A percentile compares a stretch with the other conserved stretches of the same genome.
phyloP scores from a whole-genome alignment of 2,113 vertebrate species.

The Gobiocypris rarus region DNA sequence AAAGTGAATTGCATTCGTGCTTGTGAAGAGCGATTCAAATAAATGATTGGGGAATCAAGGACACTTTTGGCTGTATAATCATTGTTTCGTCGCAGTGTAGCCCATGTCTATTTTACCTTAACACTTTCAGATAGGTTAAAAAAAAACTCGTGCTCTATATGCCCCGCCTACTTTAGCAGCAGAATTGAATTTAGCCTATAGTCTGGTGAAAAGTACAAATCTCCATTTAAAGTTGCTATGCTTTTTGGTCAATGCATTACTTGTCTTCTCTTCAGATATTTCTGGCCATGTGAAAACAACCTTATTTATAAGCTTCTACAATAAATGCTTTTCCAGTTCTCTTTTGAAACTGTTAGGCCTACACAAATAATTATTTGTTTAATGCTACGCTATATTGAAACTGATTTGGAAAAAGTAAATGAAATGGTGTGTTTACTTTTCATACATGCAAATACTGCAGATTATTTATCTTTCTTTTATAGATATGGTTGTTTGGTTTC shows the following conservation, averaged over 20 bases:
- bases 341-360: conserved; percentile 63
- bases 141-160: neutral
- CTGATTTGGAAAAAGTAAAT: neutral
- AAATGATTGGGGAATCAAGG: neutral
- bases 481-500: neutral
- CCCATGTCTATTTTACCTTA: neutral
- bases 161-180: neutral
- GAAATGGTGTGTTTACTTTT: neutral
- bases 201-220: neutral
- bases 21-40: neutral
- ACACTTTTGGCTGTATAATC: neutral
- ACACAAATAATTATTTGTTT: conserved; percentile 65
- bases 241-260: neutral
- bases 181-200: neutral
- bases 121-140: neutral
- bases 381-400: conserved; percentile 42
- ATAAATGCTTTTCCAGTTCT: conserved; percentile 50
- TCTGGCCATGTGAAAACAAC: neutral
- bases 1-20: neutral
- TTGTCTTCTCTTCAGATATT: neutral
- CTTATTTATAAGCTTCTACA: neutral
- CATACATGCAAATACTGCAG: neutral
- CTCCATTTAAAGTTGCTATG: neutral
- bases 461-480: neutral
- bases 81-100: neutral